Conservation (phyloP, 2,888 invertebrate species). For the Aphodius sticticus region DNA sequence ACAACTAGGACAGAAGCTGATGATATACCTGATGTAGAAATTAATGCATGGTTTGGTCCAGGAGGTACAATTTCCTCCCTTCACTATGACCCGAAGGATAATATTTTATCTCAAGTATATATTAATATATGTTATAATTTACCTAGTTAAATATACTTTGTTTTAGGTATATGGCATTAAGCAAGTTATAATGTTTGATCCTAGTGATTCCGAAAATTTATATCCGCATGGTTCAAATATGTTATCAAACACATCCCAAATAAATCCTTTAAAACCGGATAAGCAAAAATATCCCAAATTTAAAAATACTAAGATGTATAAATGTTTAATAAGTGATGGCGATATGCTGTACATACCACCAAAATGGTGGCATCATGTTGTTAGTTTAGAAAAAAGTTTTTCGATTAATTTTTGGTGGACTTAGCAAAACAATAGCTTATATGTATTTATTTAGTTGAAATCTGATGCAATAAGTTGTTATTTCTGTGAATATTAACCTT, state of each 20-base stretch:
- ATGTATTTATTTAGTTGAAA: slow-evolving; percentile 7
- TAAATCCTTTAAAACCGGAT: slow-evolving; percentile 85
- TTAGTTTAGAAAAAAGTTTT: slow-evolving; percentile 87
- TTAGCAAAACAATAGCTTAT: neutral
- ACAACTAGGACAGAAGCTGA: slow-evolving; percentile 62
- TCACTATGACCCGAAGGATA: slow-evolving; percentile 94
- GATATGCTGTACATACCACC: slow-evolving; percentile 95
- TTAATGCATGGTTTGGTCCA: slow-evolving; percentile 98
- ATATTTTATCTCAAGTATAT: slow-evolving; percentile 82
- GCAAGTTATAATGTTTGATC: slow-evolving; percentile 83
- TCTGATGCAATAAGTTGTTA: no score
- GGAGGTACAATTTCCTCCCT: slow-evolving; percentile 92
- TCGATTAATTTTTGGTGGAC: slow-evolving; percentile 98
- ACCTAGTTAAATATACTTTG: slow-evolving; percentile 27
- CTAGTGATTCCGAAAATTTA: slow-evolving; percentile 72
- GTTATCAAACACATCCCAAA: slow-evolving; percentile 88
- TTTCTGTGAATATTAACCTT: no score
- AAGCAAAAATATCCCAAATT: slow-evolving; percentile 76
- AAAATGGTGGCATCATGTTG: slow-evolving; percentile 97
- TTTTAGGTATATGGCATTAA: slow-evolving; percentile 86
- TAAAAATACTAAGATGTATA: slow-evolving; percentile 67
- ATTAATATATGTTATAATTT: neutral
- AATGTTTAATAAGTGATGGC: slow-evolving; percentile 79
- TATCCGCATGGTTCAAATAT: slow-evolving; percentile 84
- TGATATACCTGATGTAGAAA: slow-evolving; percentile 68